A percentile compares a stretch with the other conserved stretches of the same genome.
phyloP scores from a whole-genome alignment of 2,113 vertebrate genomes.

The Labeo catla region DNA sequence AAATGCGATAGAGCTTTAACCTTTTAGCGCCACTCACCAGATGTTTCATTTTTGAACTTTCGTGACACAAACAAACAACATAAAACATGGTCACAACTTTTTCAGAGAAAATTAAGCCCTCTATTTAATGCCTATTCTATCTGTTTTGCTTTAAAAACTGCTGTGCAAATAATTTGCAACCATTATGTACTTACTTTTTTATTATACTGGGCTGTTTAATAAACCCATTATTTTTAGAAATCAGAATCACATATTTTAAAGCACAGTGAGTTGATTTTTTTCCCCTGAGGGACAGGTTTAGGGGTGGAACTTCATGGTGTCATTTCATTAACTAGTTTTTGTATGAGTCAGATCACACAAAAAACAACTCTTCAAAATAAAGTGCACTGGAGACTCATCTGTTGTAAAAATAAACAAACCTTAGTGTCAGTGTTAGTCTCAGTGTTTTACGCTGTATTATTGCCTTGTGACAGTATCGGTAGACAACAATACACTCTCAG shows the following conservation, averaged over 20 bases:
- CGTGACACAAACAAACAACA: background rate
- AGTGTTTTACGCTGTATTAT: background rate
- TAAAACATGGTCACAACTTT: background rate
- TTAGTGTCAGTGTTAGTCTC: slow-evolving; percentile 5
- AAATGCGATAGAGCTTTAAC: no score
- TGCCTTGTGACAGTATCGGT: background rate
- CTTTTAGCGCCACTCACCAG: background rate
- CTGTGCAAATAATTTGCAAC: no score
- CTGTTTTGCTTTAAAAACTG: no score
- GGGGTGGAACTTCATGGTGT: background rate
- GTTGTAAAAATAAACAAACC: background rate
- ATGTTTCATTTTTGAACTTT: background rate
- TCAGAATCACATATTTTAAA: no score
- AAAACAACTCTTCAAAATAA: background rate
- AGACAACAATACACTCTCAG: background rate
- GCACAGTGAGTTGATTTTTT: no score
- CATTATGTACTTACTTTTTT: no score
- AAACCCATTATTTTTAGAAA: no score
- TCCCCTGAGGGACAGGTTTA: background rate
- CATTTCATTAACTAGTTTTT: background rate
- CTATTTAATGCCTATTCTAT: background rate
- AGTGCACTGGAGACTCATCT: background rate
- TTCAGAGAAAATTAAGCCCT: background rate
- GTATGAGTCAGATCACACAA: background rate
- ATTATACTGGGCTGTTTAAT: no score